Evolutionary conservation across 2,797 vertebrate genomes (phyloP).

Genomic region (Lophotriccus pileatus): DNA sequence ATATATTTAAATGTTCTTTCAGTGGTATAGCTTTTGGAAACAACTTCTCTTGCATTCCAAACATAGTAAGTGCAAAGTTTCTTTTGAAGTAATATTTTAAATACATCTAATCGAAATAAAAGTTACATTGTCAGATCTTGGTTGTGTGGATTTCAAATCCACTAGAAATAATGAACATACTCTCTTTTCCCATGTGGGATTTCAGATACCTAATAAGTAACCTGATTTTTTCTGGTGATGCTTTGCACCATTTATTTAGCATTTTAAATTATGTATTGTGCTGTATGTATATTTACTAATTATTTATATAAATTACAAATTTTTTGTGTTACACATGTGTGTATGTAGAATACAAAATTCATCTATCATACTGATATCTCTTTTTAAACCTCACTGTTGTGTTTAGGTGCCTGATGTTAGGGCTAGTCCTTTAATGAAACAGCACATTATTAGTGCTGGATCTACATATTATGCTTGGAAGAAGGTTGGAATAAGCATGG

Average conservation of each 20-base stretch:
- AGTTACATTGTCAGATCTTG: background rate
- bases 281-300: background rate
- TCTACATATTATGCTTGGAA: background rate
- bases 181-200: background rate
- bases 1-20: constrained; percentile 12
- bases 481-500: background rate
- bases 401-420: background rate
- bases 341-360: background rate
- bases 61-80: background rate
- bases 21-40: constrained; percentile 14
- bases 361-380: background rate
- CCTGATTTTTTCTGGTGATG: background rate
- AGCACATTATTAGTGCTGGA: background rate
- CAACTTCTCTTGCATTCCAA: background rate
- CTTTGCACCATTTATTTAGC: background rate
- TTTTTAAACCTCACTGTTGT: background rate
- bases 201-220: background rate
- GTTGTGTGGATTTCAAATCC: background rate
- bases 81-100: constrained; percentile 18
- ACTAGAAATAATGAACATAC: background rate
- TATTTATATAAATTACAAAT: background rate
- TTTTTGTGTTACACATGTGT: background rate
- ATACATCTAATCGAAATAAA: background rate
- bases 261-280: background rate
- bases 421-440: background rate